Percentiles rank a stretch among this genome's conserved stretches.
These are phyloP conservation scores for Thaleichthys pacificus DNA, from an alignment of 2,797 vertebrate genomes.

Conservation along the genomic window DNA sequence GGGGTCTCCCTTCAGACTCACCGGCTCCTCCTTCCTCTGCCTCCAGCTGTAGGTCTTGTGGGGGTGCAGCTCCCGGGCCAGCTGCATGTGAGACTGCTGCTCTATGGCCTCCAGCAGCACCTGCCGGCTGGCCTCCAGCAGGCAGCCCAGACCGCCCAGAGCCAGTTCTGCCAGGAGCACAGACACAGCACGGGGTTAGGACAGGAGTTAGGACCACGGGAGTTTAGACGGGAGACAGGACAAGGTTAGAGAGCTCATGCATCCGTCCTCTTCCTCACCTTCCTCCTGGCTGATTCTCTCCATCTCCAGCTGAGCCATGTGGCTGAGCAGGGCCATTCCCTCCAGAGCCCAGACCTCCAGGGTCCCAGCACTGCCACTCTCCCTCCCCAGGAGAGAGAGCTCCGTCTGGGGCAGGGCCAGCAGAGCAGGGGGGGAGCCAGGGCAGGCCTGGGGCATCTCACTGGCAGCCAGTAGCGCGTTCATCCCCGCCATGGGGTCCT, in stretches of 20 bases:
- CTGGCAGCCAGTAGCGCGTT: slow-evolving; percentile 86
- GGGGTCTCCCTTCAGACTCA: slow-evolving; percentile 64
- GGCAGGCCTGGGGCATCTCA: slow-evolving; percentile 84
- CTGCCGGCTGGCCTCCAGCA: slow-evolving; percentile 89
- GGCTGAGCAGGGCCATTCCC: slow-evolving; percentile 92
- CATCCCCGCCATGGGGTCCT: slow-evolving; percentile 95
- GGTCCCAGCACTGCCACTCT: slow-evolving; percentile 61
- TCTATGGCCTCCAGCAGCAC: slow-evolving; percentile 92
- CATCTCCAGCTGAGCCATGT: slow-evolving; percentile 89
- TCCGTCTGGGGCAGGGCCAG: slow-evolving; percentile 47
- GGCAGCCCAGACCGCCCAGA: slow-evolving; percentile 84
- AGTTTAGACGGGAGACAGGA: no score
- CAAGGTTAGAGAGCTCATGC: not conserved
- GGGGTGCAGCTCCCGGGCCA: slow-evolving; percentile 88
- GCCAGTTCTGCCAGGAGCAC: slow-evolving; percentile 59
- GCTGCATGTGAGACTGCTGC: slow-evolving; percentile 82
- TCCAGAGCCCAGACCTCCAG: slow-evolving; percentile 86
- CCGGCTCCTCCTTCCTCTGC: slow-evolving; percentile 92
- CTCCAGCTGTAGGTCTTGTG: slow-evolving; percentile 99
- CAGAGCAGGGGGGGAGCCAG: slow-evolving; percentile 55
- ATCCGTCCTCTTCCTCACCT: slow-evolving; percentile 33
- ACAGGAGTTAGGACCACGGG: no score
- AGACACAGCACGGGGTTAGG: not conserved
- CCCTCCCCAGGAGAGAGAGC: slow-evolving; percentile 44
- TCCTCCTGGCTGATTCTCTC: slow-evolving; percentile 66